A percentile compares a stretch with the other conserved stretches of the same genome.
Conservation (phyloP, 2,888 invertebrate genomes). For the Ophion ellenae region DNA sequence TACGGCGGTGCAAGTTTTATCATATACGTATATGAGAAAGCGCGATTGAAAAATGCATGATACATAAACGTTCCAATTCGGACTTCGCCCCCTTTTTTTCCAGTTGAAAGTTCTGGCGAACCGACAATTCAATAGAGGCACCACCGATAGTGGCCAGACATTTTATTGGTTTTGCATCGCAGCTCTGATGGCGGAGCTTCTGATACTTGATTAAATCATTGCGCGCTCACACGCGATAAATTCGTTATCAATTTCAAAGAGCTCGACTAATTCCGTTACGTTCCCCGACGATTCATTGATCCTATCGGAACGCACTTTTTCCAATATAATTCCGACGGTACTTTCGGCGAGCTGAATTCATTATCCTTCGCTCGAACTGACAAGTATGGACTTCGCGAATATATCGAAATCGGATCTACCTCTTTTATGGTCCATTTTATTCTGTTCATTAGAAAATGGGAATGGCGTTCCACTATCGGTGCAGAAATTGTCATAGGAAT, state of each 20-base stretch:
- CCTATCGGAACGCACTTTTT: background rate
- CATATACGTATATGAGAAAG: background rate
- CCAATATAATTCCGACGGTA: background rate
- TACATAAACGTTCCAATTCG: conserved; percentile 30
- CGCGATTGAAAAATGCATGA: conserved; percentile 24
- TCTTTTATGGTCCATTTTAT: background rate
- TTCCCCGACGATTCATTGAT: conserved; percentile 11
- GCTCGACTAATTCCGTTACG: conserved; percentile 31
- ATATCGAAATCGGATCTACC: background rate
- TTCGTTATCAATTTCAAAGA: conserved; percentile 34
- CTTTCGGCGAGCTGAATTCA: background rate
- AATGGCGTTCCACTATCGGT: no score
- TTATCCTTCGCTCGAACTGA: background rate
- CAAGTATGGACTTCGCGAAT: background rate
- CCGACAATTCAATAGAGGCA: conserved; percentile 36
- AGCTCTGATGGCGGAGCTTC: conserved; percentile 21
- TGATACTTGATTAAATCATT: conserved; percentile 20
- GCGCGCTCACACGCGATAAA: conserved; percentile 35
- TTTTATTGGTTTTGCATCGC: conserved; percentile 37
- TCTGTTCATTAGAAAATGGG: background rate
- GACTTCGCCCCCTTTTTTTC: background rate
- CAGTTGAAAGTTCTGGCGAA: background rate
- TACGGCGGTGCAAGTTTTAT: background rate
- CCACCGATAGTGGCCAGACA: conserved; percentile 19
- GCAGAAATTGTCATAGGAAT: no score